A percentile compares a stretch with the other conserved stretches of the same genome.
Conservation (phyloP, 2,113 vertebrate genomes). For the Acinonyx jubatus region DNA sequence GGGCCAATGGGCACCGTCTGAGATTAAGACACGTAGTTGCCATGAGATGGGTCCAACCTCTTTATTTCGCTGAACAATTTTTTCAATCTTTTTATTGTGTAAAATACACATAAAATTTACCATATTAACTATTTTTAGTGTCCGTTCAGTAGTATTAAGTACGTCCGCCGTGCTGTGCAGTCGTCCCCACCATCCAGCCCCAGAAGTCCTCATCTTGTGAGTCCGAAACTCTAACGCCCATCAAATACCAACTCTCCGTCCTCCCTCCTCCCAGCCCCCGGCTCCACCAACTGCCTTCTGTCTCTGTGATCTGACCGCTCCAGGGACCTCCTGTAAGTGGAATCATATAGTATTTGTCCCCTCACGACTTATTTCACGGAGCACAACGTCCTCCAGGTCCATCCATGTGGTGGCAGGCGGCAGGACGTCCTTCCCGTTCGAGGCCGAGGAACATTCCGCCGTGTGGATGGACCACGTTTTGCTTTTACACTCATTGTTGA, state of each 20-base stretch:
- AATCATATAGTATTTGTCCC: not conserved
- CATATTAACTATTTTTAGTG: not conserved
- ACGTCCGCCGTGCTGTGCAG: too few species aligned
- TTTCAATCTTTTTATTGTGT: too few species aligned
- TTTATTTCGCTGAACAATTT: not conserved
- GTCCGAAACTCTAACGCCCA: not conserved
- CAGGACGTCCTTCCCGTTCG: too few species aligned
- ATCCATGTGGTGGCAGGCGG: not conserved
- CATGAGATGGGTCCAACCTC: not conserved
- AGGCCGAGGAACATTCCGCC: too few species aligned
- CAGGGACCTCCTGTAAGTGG: not conserved
- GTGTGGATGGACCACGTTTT: not conserved
- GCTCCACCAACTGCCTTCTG: not conserved
- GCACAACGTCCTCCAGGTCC: not conserved
- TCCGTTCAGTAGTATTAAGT: not conserved
- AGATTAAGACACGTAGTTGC: not conserved
- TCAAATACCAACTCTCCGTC: not conserved
- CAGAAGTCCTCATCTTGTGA: not conserved
- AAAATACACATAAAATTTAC: not conserved
- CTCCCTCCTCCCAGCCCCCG: fast-evolving
- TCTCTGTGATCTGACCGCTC: not conserved
- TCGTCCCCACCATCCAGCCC: not conserved
- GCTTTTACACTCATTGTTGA: not conserved
- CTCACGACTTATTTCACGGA: too few species aligned
- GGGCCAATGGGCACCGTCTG: not conserved